Evolutionary conservation across 2,113 vertebrate genomes (phyloP).

Genomic region (Petrocephalus microphthalmus): DNA sequence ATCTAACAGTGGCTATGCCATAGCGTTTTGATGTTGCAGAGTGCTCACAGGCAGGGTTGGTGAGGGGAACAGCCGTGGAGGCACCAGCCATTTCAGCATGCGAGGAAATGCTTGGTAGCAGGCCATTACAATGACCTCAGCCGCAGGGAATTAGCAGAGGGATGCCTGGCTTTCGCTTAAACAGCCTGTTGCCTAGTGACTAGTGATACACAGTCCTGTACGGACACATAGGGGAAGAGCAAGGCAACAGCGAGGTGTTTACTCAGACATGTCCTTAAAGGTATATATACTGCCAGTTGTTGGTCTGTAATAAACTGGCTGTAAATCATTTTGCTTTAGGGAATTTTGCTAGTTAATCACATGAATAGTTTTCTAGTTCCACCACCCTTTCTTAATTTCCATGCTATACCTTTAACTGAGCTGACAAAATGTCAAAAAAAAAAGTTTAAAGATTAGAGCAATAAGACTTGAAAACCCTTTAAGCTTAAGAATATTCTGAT

Average conservation of each 20-base stretch:
- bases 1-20: slow-evolving; percentile 17
- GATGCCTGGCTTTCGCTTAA: slow-evolving; percentile 45
- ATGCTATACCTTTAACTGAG: not conserved
- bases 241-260: not conserved
- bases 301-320: not conserved
- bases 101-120: slow-evolving; percentile 37
- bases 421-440: too few species aligned
- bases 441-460: not conserved
- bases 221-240: slow-evolving; percentile 9
- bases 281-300: not conserved
- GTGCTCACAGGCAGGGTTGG: slow-evolving; percentile 11
- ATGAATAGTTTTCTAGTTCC: slow-evolving; percentile 1
- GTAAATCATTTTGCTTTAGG: not conserved
- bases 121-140: slow-evolving; percentile 56
- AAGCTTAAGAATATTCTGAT: not conserved
- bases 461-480: not conserved
- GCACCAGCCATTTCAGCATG: not conserved
- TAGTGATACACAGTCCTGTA: slow-evolving; percentile 26
- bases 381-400: not conserved
- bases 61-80: slow-evolving; percentile 22
- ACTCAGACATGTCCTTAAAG: not conserved
- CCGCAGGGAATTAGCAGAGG: slow-evolving; percentile 47
- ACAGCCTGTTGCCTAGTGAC: slow-evolving; percentile 50
- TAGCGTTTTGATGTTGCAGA: slow-evolving; percentile 17
- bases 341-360: not conserved